Percentiles rank a stretch among this genome's conserved stretches.
Evolutionary conservation across 1,140 invertebrate species (phyloP).

Genomic region (Cotesia glomerata): DNA sequence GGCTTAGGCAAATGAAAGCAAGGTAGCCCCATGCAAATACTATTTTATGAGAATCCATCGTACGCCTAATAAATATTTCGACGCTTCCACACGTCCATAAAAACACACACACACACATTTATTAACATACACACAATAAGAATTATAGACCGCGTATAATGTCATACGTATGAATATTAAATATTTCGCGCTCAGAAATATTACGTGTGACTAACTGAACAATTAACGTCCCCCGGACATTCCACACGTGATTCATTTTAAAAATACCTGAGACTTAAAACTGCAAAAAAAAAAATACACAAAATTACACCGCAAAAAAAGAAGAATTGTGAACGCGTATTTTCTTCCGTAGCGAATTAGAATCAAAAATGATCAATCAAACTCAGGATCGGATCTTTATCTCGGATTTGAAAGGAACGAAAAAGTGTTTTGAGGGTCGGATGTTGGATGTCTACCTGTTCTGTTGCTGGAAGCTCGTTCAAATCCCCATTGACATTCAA

Average conservation of each 20-base stretch:
- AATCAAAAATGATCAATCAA: constrained; percentile 10
- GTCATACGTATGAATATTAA: not conserved
- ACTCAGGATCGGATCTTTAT: not conserved
- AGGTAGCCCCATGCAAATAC: constrained; percentile 45
- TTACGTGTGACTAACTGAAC: constrained; percentile 20
- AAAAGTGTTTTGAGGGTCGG: not conserved
- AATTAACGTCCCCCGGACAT: constrained; percentile 11
- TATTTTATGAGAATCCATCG: constrained; percentile 41
- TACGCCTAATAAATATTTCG: constrained; percentile 53
- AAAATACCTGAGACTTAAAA: constrained; percentile 24
- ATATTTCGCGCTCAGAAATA: constrained; percentile 10
- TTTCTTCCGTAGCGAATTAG: not conserved
- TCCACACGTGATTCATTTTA: too few relatives aligned
- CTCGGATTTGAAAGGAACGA: not conserved
- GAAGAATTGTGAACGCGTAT: not conserved
- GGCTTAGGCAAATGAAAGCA: constrained; percentile 48
- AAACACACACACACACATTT: not conserved
- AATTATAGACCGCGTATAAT: not conserved
- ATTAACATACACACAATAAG: not conserved
- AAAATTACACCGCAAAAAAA: not conserved
- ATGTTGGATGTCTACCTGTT: constrained; percentile 36
- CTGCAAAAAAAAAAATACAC: not conserved
- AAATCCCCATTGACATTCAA: constrained; percentile 47
- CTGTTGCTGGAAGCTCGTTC: constrained; percentile 29
- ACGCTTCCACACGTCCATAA: constrained; percentile 31